Evolutionary conservation across 2,113 vertebrate species (phyloP), one percentile per base, ranked within the genome.

Genomic region (Oncorhynchus clarkii): DNA sequence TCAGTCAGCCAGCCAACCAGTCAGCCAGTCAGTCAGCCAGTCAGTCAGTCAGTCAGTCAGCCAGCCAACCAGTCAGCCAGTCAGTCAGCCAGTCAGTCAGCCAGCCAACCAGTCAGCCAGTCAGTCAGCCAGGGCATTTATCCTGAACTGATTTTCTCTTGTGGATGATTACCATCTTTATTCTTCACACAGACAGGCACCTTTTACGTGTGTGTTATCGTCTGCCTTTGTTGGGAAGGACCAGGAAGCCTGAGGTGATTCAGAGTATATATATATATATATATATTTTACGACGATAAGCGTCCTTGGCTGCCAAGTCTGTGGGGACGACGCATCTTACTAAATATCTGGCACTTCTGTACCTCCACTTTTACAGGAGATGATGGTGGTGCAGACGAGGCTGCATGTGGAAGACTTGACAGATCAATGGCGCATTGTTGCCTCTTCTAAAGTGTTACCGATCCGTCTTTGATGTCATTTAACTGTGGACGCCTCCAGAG

Each of bases 401-500:
- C 31, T 4, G 68, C 11, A 11, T 70, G 34, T 70, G 39, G 18
- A 18, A 7, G 34, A 45, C 16, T 54, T 69, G 34, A 22, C 67
- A 69, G 14, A 49, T 49, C 39, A 70, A 70, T 2, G 68, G 39
- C 20, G n/a, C 68, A 49, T 70, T 24, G 39, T 39, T 26, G 18
- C 13, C 16, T 70, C 39, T 1, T 68, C 6, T 34, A n/a, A 16
- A 20, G 29, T 29, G 66, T 14, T 39, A 18, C 66, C 29, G 66
- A 29, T 67, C 18, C 8, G 1, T 34, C 26, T 18, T 51, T 26
- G 16, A 45, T 48, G 13, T 65, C 8, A 65, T 71, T 24, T 65
- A 31, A 29, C 5, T 22, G 2, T 14, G 71, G 51, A 22, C 77
- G 89, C 83, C 74, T 87, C 79, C 12, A 20, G 29, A 68, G 66